Base-by-base conservation (phyloP, 2,113 vertebrate genomes). In the Toxotes chatareus region DNA sequence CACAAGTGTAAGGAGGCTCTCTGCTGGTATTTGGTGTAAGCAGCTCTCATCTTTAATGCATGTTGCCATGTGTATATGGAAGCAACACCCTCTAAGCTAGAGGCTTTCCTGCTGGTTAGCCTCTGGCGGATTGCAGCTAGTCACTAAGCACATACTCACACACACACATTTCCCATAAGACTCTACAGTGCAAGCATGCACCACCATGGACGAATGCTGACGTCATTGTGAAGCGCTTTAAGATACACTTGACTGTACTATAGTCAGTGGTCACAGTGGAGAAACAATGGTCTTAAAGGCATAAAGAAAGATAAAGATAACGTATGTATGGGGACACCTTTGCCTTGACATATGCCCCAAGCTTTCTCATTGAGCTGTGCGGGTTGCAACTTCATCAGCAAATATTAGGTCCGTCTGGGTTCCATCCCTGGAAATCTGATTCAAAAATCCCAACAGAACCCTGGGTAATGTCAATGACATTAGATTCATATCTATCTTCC, bases 31-130 rank as follows among this genome's bases (percentile, higher is more conserved):
- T 76, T 69, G 63, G 77, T 79, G 80, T 72, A 79, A 84, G 85
- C 34, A 57, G 64, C 56, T 70, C 75, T 90, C 87, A 91, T 93
- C 84, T 87, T 86, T 93, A 91, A 92, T 93, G 76, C 86, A 91
- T 93, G 80, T 59, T 84, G 34, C 81, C 77, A 42, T 47, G 56
- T 83, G 86, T 87, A 21, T 72, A 56, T 72, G 84, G 64, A 88
- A 85, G 73, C 69, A 86, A 79, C 84, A 87, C 73, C 65, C 79
- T 86, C 49, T n/a, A 63, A 86, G 83, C 73, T 42, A 46, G 67
- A 77, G 57, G 74, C 61, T 77, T 64, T 73, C 79, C 80, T 85
- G 73, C 82, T 88, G 72, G 64, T 79, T 86, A 77, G 74, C 64
- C 65, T 73, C 36, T 21, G 57, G 70, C 72, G 59, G 64, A 84